These are phyloP conservation scores for Brachyptera risi DNA, from an alignment of 2,888 invertebrate species.

Conservation along the genomic window DNA sequence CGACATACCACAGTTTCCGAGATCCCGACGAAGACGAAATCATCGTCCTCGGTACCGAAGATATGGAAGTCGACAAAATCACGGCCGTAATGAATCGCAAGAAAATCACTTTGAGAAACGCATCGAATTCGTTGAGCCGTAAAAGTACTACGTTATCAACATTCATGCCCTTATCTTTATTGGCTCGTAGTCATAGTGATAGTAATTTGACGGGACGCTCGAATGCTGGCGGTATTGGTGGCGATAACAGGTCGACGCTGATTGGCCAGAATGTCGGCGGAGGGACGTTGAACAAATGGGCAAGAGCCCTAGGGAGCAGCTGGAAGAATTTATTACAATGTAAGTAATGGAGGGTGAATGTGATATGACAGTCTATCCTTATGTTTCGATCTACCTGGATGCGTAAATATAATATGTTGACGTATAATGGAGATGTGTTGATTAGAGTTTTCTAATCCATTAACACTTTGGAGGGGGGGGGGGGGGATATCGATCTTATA, in stretches of 20 bases:
- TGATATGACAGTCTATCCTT: too few relatives aligned
- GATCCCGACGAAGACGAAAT: constrained; percentile 50
- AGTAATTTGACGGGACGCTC: constrained; percentile 53
- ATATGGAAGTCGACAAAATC: constrained; percentile 41
- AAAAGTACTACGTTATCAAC: constrained; percentile 40
- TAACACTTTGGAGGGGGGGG: too few relatives aligned
- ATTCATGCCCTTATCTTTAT: constrained; percentile 31
- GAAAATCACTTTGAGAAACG: constrained; percentile 40
- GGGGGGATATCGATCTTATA: too few relatives aligned
- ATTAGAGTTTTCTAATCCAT: too few relatives aligned
- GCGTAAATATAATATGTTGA: too few relatives aligned
- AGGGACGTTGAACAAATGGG: constrained; percentile 56
- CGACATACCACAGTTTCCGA: constrained; percentile 55
- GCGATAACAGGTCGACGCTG: too few relatives aligned
- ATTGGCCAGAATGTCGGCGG: too few relatives aligned
- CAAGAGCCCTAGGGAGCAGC: constrained; percentile 70
- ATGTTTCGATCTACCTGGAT: too few relatives aligned
- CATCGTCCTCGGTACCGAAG: constrained; percentile 38
- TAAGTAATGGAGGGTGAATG: constrained; percentile 55
- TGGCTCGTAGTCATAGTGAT: constrained; percentile 67
- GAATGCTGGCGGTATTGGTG: constrained; percentile 28
- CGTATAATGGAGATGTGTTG: too few relatives aligned
- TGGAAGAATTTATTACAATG: constrained; percentile 75
- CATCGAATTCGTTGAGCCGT: constrained; percentile 30
- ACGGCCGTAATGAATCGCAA: constrained; percentile 43